Percentiles rank a stretch among this genome's conserved stretches.
These are phyloP conservation scores for Abscondita cerata DNA, from an alignment of 2,888 invertebrate genomes.

Conservation along the genomic window DNA sequence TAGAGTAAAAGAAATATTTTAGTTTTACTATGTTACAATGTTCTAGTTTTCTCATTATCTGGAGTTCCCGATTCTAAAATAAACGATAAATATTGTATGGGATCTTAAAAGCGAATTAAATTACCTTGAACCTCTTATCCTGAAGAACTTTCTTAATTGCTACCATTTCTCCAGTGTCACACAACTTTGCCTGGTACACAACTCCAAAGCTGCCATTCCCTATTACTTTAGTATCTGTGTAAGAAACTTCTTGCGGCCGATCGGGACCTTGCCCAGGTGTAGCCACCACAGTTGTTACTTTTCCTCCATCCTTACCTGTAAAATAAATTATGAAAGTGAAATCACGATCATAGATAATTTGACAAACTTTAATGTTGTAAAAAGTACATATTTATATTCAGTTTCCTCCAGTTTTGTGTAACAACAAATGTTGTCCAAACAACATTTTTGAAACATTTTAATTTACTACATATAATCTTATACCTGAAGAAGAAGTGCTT, in stretches of 20 bases:
- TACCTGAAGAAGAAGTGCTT: too few relatives aligned
- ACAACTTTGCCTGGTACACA: constrained; percentile 98
- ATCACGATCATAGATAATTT: too few relatives aligned
- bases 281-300: constrained; percentile 98
- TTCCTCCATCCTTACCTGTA: constrained; percentile 94
- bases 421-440: constrained; percentile 3
- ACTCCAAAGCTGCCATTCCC: constrained; percentile 99
- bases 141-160: constrained; percentile 99
- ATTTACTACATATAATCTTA: too few relatives aligned
- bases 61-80: constrained; percentile 97
- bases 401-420: too few relatives aligned
- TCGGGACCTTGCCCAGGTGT: constrained; percentile 98
- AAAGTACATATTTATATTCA: too few relatives aligned
- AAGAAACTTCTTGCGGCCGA: constrained; percentile 97
- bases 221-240: constrained; percentile 99
- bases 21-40: constrained; percentile 99
- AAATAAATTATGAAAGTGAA: too few relatives aligned
- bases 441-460: background rate
- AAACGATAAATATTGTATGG: background rate
- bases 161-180: constrained; percentile 95
- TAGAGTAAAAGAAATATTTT: constrained; percentile 99
- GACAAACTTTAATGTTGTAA: too few relatives aligned
- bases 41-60: constrained; percentile 99
- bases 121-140: constrained; percentile 99
- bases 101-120: too few relatives aligned